Evolutionary conservation across 2,797 vertebrate genomes (phyloP), one percentile per base, ranked within the genome.

Genomic region (Etheostoma perlongum): DNA sequence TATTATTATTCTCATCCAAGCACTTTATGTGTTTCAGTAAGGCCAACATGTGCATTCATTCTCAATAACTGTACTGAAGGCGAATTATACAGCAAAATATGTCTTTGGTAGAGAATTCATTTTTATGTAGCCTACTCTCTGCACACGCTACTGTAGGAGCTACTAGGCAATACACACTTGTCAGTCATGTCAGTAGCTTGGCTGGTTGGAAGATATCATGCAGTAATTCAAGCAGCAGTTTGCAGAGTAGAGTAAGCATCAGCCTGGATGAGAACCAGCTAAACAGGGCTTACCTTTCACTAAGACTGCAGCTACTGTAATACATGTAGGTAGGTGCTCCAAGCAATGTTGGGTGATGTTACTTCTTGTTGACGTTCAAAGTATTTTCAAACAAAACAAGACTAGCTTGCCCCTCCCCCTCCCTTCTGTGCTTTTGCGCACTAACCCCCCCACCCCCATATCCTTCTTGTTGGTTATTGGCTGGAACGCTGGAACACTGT

Each of bases 71-170:
- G 53, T 10, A 16, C 23, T 60, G 44, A 60, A 77, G 62, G 76
- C 6, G 19, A 79, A 79, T 55, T 64, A 77, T 73, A 48, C 71
- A 61, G 71, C 25, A 48, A 74, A n/a, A 68, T 60, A 40, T 63
- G 53, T 74, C 64, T 79, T 61, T 73, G 72, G 47, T 59, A 63
- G 72, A 47, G 54, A 82, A 63, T 47, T 80, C 60, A 70, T 76
- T 88, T 91, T 90, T 82, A 92, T 89, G 77, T 60, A 11, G 10
- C 36, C 10, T 40, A 83, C 79, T 81, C 67, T 62, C 52, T 12
- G 66, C 72, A 67, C 72, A 67, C 23, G 55, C 76, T 91, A 87
- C 91, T 90, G 74, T 77, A 90, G 47, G 77, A 74, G 74, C 76
- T 82, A 33, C 54, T 46, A 54, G 72, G 61, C 72, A 68, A 64